These are phyloP conservation scores for Hypocryptadius cinnamomeus DNA, from an alignment of 2,113 vertebrate species.

Conservation along the genomic window DNA sequence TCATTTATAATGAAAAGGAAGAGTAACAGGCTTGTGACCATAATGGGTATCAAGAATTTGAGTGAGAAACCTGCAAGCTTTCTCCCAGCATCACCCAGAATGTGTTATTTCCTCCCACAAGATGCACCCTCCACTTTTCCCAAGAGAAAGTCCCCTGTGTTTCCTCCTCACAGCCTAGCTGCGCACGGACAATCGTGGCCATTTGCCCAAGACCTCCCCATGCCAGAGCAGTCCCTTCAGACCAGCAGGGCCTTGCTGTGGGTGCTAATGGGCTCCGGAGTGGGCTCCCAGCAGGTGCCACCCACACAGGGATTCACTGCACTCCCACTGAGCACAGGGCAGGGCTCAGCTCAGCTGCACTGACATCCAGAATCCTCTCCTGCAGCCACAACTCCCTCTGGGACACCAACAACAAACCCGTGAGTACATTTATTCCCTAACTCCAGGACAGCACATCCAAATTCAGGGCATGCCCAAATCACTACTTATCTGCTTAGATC, in stretches of 20 bases:
- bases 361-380: not conserved
- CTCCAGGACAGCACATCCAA: not conserved
- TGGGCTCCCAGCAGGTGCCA: not conserved
- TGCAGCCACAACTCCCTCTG: not conserved
- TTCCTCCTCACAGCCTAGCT: not conserved
- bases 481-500: constrained; percentile 5
- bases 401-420: not conserved
- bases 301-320: not conserved
- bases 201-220: not conserved
- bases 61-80: not conserved
- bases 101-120: not conserved
- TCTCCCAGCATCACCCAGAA: not conserved
- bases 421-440: not conserved
- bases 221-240: not conserved
- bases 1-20: not conserved
- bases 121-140: not conserved
- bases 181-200: not conserved
- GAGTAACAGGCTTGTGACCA: not conserved
- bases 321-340: not conserved
- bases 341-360: not conserved
- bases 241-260: not conserved
- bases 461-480: not conserved
- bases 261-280: not conserved
- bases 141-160: not conserved
- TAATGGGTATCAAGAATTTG: not conserved